Evolutionary conservation across 2,888 invertebrate genomes (phyloP), one percentile per base, ranked within the genome.

Genomic region (Bimastos eiseni): DNA sequence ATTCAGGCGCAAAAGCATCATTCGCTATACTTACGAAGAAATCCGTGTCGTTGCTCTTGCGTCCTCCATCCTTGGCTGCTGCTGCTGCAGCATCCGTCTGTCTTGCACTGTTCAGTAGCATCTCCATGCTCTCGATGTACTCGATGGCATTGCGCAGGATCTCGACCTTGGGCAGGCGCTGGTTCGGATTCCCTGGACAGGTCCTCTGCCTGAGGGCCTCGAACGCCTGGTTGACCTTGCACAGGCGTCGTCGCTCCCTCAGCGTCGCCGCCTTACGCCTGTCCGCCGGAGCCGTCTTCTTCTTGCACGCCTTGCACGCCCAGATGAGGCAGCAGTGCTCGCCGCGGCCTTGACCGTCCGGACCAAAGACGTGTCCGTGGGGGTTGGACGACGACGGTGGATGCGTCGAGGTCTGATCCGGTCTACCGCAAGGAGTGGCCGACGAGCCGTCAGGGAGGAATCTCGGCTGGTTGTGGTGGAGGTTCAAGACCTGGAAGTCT

Each of bases 211-310:
- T 97, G 83, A 99, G 96, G 92, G 98, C 97, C 95, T 99, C 99
- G 95, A 99, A 99, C 0, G 99, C 99, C 95, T 99, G 99, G 95
- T 99, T 99, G 91, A 98, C 98, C 97, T 99, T 99, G 94, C 98
- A 96, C 90, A 99, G 96, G 92, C 99, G 96, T 93, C 99, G 96
- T 92, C 99, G 96, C 95, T 99, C 99, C 8, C 99, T 96, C 95
- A 99, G 96, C 3, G 99, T 99, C 0, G 99, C 99, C 17, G 99
- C 99, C 96, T 98, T 98, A 94, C 99, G 96, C 90, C 99, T 96
- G 95, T 99, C 99, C 19, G 99, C 97, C 0, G 98, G 97, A 88
- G 98, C 98, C n/a, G 97, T 98, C 96, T 98, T 98, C 90, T 94
- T 93, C 95, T 98, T 98, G 95, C 98, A 98, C 0, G 98, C 98